These are phyloP conservation scores for Bombus waltoni DNA, from an alignment of 1,140 invertebrate species.

Conservation along the genomic window DNA sequence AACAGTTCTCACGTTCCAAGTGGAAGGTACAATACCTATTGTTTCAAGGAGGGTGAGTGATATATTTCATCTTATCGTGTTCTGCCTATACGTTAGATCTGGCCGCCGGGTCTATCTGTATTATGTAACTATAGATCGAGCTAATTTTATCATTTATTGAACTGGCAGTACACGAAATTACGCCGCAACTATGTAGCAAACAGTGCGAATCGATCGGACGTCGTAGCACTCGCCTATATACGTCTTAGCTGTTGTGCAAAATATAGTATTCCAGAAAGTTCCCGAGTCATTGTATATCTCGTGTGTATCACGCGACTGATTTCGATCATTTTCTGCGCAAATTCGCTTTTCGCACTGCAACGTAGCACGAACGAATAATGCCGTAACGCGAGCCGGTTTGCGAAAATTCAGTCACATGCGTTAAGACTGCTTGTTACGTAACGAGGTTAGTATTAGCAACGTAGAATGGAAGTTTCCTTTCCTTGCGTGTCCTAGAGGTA, in stretches of 20 bases:
- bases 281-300: not conserved
- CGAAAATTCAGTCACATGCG: conserved; percentile 50
- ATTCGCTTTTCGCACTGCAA: not conserved
- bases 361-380: not conserved
- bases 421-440: conserved; percentile 41
- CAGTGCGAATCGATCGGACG: conserved; percentile 28
- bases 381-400: conserved; percentile 30
- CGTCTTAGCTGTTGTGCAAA: not conserved
- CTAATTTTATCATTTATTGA: conserved; percentile 34
- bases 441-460: conserved; percentile 26
- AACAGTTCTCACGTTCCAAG: conserved; percentile 45
- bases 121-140: conserved; percentile 29
- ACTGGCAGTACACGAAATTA: conserved; percentile 12
- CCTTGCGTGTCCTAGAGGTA: not conserved
- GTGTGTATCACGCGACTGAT: not conserved
- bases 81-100: too few relatives aligned
- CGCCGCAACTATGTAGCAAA: conserved; percentile 8
- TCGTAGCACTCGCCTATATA: not conserved
- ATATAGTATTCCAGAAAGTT: conserved; percentile 41
- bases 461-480: conserved; percentile 36
- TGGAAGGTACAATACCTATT: conserved; percentile 62
- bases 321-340: not conserved
- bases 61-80: not conserved
- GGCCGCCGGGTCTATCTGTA: not conserved
- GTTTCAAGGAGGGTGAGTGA: conserved; percentile 71